phyloP scores from a whole-genome alignment of 2,797 vertebrate species.

The Schizopygopsis malacanthus region DNA sequence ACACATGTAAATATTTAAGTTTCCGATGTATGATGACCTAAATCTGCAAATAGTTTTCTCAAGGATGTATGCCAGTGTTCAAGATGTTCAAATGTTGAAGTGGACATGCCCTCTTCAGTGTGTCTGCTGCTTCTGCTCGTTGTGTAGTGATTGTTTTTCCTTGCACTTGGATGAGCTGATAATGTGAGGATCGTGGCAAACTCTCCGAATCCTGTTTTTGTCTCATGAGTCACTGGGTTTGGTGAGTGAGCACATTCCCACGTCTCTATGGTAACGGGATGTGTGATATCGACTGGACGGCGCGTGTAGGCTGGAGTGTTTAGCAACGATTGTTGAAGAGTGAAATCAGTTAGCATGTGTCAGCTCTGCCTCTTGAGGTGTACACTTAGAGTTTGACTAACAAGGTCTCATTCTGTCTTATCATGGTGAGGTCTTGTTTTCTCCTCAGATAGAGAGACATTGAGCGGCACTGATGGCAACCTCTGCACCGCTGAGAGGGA shows the following conservation, averaged over 20 bases:
- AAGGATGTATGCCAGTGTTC: not conserved
- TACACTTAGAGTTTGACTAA: not conserved
- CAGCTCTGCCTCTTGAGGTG: slow-evolving; percentile 58
- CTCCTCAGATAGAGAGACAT: not conserved
- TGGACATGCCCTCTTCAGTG: not conserved
- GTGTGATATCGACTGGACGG: slow-evolving; percentile 67
- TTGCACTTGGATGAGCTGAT: slow-evolving; percentile 12
- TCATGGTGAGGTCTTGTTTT: not conserved
- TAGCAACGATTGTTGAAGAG: slow-evolving; percentile 59
- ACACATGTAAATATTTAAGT: not conserved
- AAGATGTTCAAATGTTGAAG: too few species aligned
- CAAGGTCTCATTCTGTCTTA: slow-evolving; percentile 1
- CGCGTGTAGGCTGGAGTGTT: slow-evolving; percentile 61
- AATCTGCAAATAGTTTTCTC: not conserved
- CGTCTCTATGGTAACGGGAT: slow-evolving; percentile 73
- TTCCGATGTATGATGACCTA: not conserved
- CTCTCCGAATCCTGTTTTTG: slow-evolving; percentile 54
- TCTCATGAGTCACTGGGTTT: slow-evolving; percentile 67
- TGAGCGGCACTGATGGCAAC: not conserved
- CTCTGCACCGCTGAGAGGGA: not conserved
- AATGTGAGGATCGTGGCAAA: slow-evolving; percentile 44
- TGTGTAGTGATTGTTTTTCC: slow-evolving; percentile 1
- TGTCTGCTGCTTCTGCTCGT: not conserved
- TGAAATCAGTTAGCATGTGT: slow-evolving; percentile 62
- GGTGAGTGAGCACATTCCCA: slow-evolving; percentile 68